Evolutionary conservation across 1,140 invertebrate species (phyloP), one percentile per base, ranked within the genome.

Genomic region (Tetramorium simillimum): DNA sequence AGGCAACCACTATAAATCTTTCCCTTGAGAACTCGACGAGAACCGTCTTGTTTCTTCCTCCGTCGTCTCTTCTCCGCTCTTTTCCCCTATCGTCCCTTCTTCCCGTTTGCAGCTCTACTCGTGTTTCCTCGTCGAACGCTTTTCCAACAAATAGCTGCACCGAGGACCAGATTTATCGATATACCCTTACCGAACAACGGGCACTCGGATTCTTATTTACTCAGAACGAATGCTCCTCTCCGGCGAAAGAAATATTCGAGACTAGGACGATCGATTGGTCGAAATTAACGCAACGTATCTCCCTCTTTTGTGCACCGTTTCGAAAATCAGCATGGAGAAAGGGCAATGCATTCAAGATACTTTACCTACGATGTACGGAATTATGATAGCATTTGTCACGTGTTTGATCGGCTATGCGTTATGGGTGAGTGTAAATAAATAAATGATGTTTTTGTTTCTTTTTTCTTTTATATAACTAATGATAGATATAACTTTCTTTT

Each of bases 381-480:
- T 95, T 78, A 92, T 95, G 89, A 95, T 95, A 90, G 94, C 94
- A 16, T 92, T 95, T 72, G 65, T 95, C 75, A 95, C 94, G 18
- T 94, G 92, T 40, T 73, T 95, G 37, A 69, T 95, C n/a, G 94
- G 94, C 76, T 95, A 95, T 76, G 89, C 94, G 63, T 86, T 95
- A 40, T 95, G 94, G 94, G 94, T 95, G 87, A 95, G 94, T 94
- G 70, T 33, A 33, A 33, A 33, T 33, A 33, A 33, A 33, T 33
- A 3, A 33, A 33, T n/a, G 6, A 56, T 40, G 5, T 58, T 16
- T 58, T 21, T 16, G 40, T 37, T 69, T 69, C 6, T 16, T 73
- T 28, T 40, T 58, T 58, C n/a, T 58, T 40, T 75, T 56, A 40
- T n/a, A n/a, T 7, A 58, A 56, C 6, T 40, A 76, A 58, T 76